phyloP scores from a whole-genome alignment of 2,888 invertebrate species.

The Taenaris catops region DNA sequence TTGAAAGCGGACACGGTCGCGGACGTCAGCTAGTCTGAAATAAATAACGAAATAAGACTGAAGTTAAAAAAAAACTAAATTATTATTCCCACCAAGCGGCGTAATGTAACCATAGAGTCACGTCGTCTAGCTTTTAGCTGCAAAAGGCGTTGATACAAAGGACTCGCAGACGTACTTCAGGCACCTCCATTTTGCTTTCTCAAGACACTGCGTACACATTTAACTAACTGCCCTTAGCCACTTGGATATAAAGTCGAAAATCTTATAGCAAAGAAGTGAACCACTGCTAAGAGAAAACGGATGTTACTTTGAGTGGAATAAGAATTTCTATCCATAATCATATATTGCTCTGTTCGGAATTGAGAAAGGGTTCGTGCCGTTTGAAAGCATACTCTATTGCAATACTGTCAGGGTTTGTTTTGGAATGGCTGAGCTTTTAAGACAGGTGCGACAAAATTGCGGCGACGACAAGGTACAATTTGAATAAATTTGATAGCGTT shows the following conservation, averaged over 20 bases:
- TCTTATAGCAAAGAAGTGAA: slow-evolving; percentile 36
- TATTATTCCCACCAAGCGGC: no score
- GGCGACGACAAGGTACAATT: slow-evolving; percentile 67
- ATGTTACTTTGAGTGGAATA: slow-evolving; percentile 75
- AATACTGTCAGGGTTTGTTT: slow-evolving; percentile 24
- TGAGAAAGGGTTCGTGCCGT: slow-evolving; percentile 28
- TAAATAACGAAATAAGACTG: no score
- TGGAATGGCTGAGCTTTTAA: slow-evolving; percentile 28
- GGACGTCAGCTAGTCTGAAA: no score
- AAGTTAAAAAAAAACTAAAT: no score
- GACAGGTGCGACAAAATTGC: slow-evolving; percentile 56
- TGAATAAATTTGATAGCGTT: slow-evolving; percentile 73
- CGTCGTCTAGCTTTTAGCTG: slow-evolving; percentile 36
- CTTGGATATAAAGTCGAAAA: slow-evolving; percentile 11
- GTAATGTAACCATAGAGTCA: slow-evolving; percentile 21
- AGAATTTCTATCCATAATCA: slow-evolving; percentile 70
- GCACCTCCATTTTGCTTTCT: slow-evolving; percentile 36
- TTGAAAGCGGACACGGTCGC: no score
- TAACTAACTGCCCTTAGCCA: neutral
- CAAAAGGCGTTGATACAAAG: slow-evolving; percentile 39
- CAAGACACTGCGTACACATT: slow-evolving; percentile 27
- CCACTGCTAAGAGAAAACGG: slow-evolving; percentile 68
- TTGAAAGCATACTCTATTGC: slow-evolving; percentile 27
- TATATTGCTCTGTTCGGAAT: slow-evolving; percentile 54
- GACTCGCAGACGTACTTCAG: slow-evolving; percentile 32